A percentile compares a stretch with the other conserved stretches of the same genome.
phyloP scores from a whole-genome alignment of 2,797 vertebrate species.

The Intellagama lesueurii region DNA sequence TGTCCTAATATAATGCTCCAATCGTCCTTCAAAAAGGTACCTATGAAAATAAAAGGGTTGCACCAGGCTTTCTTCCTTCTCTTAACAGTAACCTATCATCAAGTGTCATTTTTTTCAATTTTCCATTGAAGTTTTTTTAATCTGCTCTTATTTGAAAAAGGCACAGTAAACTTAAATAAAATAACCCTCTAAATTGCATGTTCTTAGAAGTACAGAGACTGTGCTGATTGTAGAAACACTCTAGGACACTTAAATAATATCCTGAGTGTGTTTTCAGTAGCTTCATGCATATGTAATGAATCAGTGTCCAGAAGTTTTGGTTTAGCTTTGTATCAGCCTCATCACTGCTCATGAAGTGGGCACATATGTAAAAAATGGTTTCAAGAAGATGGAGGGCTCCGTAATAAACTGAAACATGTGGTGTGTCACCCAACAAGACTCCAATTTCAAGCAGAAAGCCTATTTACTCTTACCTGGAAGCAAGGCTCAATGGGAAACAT shows the following conservation, averaged over 20 bases:
- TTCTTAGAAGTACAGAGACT: neutral
- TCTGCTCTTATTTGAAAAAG: neutral
- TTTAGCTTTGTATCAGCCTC: neutral
- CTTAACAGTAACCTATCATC: neutral
- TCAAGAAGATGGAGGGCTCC: neutral
- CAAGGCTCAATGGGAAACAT: neutral
- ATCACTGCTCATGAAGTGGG: neutral
- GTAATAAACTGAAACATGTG: neutral
- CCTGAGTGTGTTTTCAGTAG: neutral
- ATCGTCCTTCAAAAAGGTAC: neutral
- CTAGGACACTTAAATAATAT: neutral
- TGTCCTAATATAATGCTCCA: neutral
- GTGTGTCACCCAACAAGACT: neutral
- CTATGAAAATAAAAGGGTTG: neutral
- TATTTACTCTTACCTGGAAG: neutral
- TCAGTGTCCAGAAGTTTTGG: neutral
- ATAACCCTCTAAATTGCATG: neutral
- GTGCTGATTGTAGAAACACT: conserved; percentile 1
- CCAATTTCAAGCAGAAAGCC: neutral
- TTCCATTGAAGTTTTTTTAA: neutral
- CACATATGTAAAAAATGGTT: neutral
- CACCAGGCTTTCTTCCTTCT: neutral
- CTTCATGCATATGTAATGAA: neutral
- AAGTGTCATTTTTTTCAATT: neutral
- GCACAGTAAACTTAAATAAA: neutral